Percentiles rank a stretch among this genome's conserved stretches.
Conservation (phyloP, 2,888 invertebrate species). For the Agonopterix arenella region DNA sequence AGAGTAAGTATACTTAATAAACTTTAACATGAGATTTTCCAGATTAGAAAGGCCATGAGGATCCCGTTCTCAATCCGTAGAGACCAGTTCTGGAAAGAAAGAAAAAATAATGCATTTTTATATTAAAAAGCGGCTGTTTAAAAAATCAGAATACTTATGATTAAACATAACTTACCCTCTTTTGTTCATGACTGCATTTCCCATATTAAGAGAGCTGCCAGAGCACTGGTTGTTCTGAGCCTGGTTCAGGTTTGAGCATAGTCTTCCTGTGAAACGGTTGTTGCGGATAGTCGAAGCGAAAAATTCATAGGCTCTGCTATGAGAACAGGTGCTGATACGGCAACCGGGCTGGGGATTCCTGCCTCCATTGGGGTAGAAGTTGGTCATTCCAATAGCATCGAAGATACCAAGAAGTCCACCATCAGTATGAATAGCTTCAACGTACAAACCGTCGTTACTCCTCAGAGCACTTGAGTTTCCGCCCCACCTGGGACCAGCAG, state of each 20-base stretch:
- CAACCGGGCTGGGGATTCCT: conserved; percentile 55
- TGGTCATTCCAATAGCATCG: conserved; percentile 36
- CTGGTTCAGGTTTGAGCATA: conserved; percentile 32
- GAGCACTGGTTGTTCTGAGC: conserved; percentile 33
- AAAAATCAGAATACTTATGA: too few species aligned
- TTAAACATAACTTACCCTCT: conserved; percentile 20
- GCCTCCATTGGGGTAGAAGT: conserved; percentile 65
- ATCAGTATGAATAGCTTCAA: conserved; percentile 60
- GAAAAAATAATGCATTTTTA: too few species aligned
- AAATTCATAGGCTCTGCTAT: conserved; percentile 39
- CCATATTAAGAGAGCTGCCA: conserved; percentile 35
- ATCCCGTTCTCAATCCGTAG: too few species aligned
- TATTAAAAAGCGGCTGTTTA: too few species aligned
- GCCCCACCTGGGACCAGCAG: conserved; percentile 51
- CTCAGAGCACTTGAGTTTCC: conserved; percentile 39
- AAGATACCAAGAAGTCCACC: conserved; percentile 48
- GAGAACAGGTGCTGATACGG: conserved; percentile 42
- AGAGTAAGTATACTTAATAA: too few species aligned
- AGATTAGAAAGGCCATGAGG: too few species aligned
- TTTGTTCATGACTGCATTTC: conserved; percentile 37
- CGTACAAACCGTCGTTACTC: conserved; percentile 36
- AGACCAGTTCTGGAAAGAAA: too few species aligned
- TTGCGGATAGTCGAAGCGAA: conserved; percentile 43
- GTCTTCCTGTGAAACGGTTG: conserved; percentile 40
- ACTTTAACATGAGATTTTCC: too few species aligned